Evolutionary conservation across 2,113 vertebrate genomes (phyloP).

Genomic region (Protobothrops mucrosquamatus): DNA sequence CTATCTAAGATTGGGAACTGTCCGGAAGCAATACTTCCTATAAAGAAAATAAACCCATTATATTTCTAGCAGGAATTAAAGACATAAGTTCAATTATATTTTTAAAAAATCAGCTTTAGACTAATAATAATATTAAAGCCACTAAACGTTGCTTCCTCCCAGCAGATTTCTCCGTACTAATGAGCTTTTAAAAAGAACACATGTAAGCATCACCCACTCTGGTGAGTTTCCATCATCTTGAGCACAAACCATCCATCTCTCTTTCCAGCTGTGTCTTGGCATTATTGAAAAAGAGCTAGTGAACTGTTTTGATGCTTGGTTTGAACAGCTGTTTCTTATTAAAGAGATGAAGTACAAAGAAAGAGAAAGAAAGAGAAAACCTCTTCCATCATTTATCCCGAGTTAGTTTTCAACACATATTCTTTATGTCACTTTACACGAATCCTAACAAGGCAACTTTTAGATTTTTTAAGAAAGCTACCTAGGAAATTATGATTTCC

Average conservation of each 20-base stretch:
- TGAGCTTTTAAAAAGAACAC: background rate
- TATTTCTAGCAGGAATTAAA: background rate
- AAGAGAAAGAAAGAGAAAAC: background rate
- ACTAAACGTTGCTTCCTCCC: slow-evolving; percentile 4
- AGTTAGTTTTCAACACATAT: background rate
- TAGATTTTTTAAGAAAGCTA: slow-evolving; percentile 8
- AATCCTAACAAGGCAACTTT: slow-evolving; percentile 5
- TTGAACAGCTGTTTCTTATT: slow-evolving; percentile 24
- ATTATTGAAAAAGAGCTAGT: slow-evolving; percentile 7
- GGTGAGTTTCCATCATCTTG: slow-evolving; percentile 1
- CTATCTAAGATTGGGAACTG: background rate
- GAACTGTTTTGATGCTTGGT: background rate
- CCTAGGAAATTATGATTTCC: background rate
- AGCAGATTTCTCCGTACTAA: background rate
- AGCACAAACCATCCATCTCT: slow-evolving; percentile 19
- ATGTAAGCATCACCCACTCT: background rate
- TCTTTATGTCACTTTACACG: slow-evolving; percentile 2
- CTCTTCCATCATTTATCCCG: slow-evolving; percentile 11
- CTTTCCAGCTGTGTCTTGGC: slow-evolving; percentile 12
- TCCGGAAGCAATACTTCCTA: background rate
- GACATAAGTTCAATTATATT: background rate
- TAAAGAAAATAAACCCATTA: background rate
- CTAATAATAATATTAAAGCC: background rate
- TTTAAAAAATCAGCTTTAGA: background rate
- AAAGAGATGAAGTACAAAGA: background rate